These are phyloP conservation scores for Coracopsis vasa DNA, from an alignment of 2,113 vertebrate species.

Conservation along the genomic window DNA sequence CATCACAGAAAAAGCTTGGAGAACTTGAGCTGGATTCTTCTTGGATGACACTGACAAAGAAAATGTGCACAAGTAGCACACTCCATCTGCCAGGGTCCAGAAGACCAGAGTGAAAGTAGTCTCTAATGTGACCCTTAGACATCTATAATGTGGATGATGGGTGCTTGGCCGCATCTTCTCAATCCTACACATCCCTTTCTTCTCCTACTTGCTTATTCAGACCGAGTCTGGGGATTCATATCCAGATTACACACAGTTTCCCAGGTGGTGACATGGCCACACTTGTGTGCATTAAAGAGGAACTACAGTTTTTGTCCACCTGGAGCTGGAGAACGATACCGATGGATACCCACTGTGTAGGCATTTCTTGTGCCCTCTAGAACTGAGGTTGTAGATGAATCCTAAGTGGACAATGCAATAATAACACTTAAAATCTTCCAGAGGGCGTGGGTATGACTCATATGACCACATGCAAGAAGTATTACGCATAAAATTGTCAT, in stretches of 20 bases:
- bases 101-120: background rate
- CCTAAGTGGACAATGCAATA: background rate
- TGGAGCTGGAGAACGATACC: background rate
- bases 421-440: background rate
- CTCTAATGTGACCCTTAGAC: background rate
- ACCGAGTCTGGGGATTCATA: background rate
- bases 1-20: background rate
- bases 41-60: background rate
- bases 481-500: background rate
- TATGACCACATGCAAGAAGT: background rate
- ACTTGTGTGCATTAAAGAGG: background rate
- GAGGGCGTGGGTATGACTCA: background rate
- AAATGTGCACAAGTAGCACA: background rate
- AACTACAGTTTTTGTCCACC: background rate
- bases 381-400: background rate
- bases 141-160: background rate
- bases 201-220: background rate
- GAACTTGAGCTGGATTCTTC: background rate
- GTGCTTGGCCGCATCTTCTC: background rate
- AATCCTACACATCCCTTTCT: background rate
- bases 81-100: background rate
- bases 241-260: rapidly evolving
- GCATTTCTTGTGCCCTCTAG: background rate
- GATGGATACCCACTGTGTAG: background rate
- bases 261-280: background rate